Conservation (phyloP, 2,113 vertebrate genomes). For the Silurus meridionalis region DNA sequence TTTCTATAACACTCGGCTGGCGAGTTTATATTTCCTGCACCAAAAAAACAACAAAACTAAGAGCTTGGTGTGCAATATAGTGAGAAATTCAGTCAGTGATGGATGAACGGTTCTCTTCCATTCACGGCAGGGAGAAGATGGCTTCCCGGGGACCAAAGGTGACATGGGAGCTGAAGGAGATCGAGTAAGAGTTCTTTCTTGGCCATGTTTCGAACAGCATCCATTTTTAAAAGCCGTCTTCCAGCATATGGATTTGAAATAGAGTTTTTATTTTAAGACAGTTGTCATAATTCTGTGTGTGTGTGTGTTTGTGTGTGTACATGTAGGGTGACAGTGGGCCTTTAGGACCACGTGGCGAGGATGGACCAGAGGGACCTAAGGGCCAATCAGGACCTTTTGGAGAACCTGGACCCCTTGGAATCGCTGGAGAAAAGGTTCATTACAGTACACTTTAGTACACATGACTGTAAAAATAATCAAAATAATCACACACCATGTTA, state of each 20-base stretch:
- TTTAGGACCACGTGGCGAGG: constrained; percentile 79
- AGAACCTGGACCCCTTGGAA: constrained; percentile 74
- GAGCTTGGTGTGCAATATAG: constrained; percentile 13
- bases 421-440: constrained; percentile 84
- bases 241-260: background rate
- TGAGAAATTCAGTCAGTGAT: constrained; percentile 33
- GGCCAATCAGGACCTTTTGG: constrained; percentile 79
- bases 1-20: background rate
- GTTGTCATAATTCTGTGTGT: background rate
- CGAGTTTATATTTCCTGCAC: constrained; percentile 24
- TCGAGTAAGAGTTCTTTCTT: constrained; percentile 71
- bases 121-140: constrained; percentile 84
- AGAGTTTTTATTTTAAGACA: background rate
- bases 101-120: constrained; percentile 37
- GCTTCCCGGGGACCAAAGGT: constrained; percentile 88
- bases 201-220: background rate
- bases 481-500: background rate
- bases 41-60: background rate
- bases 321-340: constrained; percentile 78
- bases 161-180: constrained; percentile 86
- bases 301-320: constrained; percentile 38
- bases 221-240: background rate
- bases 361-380: constrained; percentile 86
- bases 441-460: background rate
- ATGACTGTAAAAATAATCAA: background rate